Evolutionary conservation across 2,888 invertebrate genomes (phyloP).

Genomic region (Bruchidius siliquastri): DNA sequence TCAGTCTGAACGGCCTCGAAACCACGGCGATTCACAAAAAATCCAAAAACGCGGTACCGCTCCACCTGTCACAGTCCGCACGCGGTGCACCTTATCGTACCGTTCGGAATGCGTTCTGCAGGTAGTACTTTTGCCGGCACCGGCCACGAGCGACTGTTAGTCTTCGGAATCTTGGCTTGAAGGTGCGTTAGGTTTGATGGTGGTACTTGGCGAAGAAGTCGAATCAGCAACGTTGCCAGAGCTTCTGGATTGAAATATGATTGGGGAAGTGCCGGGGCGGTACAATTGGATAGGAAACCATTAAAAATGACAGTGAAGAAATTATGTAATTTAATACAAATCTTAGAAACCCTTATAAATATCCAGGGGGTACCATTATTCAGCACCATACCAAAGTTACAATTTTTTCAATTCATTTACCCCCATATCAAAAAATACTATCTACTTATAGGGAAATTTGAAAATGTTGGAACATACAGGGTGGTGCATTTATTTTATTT

Average conservation of each 20-base stretch:
- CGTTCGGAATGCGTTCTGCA: neutral
- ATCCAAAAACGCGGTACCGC: neutral
- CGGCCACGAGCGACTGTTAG: neutral
- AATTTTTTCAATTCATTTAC: no score
- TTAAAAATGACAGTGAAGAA: no score
- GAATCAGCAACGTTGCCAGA: neutral
- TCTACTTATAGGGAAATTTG: no score
- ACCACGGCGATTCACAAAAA: neutral
- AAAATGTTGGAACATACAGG: no score
- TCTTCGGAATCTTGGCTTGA: neutral
- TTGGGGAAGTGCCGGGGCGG: neutral
- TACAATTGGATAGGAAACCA: no score
- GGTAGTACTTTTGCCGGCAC: neutral
- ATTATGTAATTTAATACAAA: no score
- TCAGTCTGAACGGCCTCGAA: neutral
- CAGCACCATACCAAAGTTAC: no score
- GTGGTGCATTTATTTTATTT: no score
- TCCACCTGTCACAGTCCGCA: neutral
- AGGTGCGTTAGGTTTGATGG: neutral
- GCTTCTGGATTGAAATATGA: neutral
- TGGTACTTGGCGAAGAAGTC: neutral
- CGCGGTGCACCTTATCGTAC: neutral
- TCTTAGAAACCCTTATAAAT: no score
- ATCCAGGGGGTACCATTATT: no score
- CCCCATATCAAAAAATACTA: no score